phyloP scores from a whole-genome alignment of 37 sponge, comb jelly and placozoan genomes.

The Agelas oroides region DNA sequence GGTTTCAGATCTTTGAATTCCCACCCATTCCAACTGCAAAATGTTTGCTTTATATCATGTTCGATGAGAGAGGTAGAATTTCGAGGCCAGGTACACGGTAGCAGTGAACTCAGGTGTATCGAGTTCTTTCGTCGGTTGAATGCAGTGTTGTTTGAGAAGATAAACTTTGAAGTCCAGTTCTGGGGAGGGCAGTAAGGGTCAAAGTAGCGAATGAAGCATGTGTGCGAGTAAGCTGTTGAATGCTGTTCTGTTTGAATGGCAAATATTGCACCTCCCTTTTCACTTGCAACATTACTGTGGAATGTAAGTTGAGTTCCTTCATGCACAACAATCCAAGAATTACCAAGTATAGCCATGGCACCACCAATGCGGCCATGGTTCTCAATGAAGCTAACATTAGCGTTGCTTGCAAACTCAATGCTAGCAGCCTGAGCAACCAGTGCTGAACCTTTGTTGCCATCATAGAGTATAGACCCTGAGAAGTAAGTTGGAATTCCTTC shows the following conservation, averaged over 20 bases:
- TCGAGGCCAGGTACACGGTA: no score
- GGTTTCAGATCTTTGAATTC: no score
- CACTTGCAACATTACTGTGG: background rate
- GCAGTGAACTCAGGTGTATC: no score
- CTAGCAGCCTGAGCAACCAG: background rate
- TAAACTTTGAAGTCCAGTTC: background rate
- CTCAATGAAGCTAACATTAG: background rate
- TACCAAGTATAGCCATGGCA: constrained; percentile 14
- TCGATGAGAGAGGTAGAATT: no score
- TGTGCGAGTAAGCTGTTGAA: background rate
- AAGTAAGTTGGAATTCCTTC: no score
- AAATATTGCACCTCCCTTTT: constrained; percentile 30
- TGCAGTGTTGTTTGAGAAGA: background rate
- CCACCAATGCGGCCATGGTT: constrained; percentile 28
- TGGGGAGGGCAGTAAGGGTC: background rate
- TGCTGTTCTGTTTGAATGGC: constrained; percentile 5
- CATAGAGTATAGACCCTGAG: no score
- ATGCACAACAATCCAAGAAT: constrained; percentile 14
- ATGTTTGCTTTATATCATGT: no score
- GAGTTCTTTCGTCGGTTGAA: background rate
- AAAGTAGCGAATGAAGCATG: constrained; percentile 31
- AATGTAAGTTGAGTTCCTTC: background rate
- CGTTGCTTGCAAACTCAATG: background rate
- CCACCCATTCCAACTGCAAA: no score
- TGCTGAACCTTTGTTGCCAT: background rate